Conservation (phyloP, 2,888 invertebrate species). For the Eupithecia dodoneata region DNA sequence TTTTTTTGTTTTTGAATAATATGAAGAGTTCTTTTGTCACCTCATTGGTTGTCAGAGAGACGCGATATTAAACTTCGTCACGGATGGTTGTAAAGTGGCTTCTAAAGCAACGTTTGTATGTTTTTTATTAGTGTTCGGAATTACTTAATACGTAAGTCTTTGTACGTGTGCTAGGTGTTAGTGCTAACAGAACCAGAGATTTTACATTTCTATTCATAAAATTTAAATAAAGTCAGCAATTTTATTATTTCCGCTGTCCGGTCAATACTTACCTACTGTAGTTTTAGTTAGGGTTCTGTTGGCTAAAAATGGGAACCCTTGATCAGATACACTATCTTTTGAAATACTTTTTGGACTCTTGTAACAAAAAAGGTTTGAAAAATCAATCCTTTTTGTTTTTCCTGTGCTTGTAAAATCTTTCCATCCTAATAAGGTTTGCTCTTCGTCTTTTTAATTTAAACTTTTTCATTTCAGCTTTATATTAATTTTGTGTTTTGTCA, state of each 20-base stretch:
- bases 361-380: neutral
- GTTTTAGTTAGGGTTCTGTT: neutral
- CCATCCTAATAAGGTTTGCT: neutral
- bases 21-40: no score
- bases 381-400: neutral
- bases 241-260: neutral
- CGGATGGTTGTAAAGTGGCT: slow-evolving; percentile 29
- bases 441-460: neutral
- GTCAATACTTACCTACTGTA: neutral
- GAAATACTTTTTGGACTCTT: neutral
- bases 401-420: neutral
- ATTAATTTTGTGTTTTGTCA: neutral
- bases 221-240: neutral
- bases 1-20: no score
- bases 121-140: slow-evolving; percentile 41
- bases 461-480: slow-evolving; percentile 3
- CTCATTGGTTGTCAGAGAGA: no score
- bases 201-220: slow-evolving; percentile 3
- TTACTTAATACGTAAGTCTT: slow-evolving; percentile 38
- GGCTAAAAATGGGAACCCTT: neutral
- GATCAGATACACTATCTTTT: neutral
- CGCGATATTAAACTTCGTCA: no score
- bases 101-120: slow-evolving; percentile 29
- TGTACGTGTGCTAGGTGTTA: slow-evolving; percentile 18
- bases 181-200: slow-evolving; percentile 4